phyloP scores from a whole-genome alignment of 2,797 vertebrate species.

The Siniperca obscura region DNA sequence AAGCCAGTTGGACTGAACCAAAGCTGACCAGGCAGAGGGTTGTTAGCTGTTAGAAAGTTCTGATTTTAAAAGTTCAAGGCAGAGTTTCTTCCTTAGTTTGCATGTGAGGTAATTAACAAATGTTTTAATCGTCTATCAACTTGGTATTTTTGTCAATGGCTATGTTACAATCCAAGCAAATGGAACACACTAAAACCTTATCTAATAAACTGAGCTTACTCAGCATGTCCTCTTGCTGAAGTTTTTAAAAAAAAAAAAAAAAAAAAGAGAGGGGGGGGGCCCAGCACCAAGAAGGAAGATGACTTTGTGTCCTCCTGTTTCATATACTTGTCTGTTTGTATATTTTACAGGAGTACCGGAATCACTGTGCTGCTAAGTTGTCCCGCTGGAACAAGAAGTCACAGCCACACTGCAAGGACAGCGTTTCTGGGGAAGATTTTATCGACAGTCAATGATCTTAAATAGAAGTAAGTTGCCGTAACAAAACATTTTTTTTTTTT shows the following conservation, averaged over 20 bases:
- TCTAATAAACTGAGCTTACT: conserved; percentile 1
- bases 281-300: background rate
- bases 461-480: conserved; percentile 51
- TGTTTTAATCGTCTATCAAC: background rate
- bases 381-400: conserved; percentile 23
- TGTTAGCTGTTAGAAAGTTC: conserved; percentile 1
- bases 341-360: conserved; percentile 37
- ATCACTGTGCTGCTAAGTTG: conserved; percentile 15
- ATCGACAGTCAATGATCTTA: conserved; percentile 52
- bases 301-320: background rate
- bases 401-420: background rate
- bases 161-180: background rate
- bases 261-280: no score
- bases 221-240: conserved; percentile 7
- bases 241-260: background rate
- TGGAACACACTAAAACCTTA: background rate
- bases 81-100: conserved; percentile 6
- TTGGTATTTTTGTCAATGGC: background rate
- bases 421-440: background rate
- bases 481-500: background rate
- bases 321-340: conserved; percentile 12
- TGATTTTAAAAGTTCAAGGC: background rate
- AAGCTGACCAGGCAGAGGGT: conserved; percentile 33
- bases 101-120: background rate
- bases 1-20: conserved; percentile 70